Percentiles rank a stretch among this genome's conserved stretches.
Conservation (phyloP, 2,797 vertebrate species). For the Protonibea diacanthus region DNA sequence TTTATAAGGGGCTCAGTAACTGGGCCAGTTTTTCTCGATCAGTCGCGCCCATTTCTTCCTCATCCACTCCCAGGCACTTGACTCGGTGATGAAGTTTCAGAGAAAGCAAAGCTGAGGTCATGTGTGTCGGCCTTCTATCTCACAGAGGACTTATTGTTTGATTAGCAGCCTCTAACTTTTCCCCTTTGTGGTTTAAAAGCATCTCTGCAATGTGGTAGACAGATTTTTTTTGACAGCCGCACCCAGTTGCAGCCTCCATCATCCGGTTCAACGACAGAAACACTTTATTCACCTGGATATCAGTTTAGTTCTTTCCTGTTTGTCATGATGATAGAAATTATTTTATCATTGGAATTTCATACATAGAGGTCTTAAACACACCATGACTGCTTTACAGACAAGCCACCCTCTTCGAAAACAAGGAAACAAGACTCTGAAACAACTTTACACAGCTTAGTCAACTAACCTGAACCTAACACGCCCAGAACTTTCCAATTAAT, state of each 20-base stretch:
- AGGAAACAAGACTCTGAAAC: not conserved
- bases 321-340: not conserved
- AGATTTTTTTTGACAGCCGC: not conserved
- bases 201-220: constrained; percentile 32
- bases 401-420: not conserved
- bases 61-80: not conserved
- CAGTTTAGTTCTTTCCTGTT: not conserved
- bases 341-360: not conserved
- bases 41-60: not conserved
- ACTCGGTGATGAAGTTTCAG: not conserved
- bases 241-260: constrained; percentile 12
- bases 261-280: not conserved
- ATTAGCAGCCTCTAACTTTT: constrained; percentile 11
- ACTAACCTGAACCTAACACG: constrained; percentile 8
- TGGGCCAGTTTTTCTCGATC: not conserved
- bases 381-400: not conserved
- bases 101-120: constrained; percentile 8
- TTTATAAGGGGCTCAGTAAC: not conserved
- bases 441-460: not conserved
- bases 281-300: not conserved
- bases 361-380: not conserved
- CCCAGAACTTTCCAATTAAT: constrained; percentile 8
- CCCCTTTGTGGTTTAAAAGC: constrained; percentile 7
- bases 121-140: not conserved
- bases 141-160: constrained; percentile 9